Evolutionary conservation across 2,113 vertebrate species (phyloP).

Genomic region (Steatornis caripensis): DNA sequence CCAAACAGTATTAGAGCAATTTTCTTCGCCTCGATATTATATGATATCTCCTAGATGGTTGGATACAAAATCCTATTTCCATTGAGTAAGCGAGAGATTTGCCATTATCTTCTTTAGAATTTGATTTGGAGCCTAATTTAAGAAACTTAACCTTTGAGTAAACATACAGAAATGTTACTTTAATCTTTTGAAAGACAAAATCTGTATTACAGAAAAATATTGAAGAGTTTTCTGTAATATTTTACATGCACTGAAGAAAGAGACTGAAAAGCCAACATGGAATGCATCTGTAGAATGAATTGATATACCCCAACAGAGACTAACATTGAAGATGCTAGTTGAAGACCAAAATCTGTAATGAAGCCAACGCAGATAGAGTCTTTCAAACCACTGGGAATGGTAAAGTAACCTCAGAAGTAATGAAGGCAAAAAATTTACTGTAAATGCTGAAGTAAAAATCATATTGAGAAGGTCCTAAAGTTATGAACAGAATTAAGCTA

Average conservation of each 20-base stretch:
- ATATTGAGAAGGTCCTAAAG: not conserved
- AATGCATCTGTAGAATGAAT: not conserved
- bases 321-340: not conserved
- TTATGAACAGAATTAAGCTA: not conserved
- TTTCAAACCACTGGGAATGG: not conserved
- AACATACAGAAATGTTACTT: constrained; percentile 16
- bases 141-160: constrained; percentile 37
- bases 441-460: not conserved
- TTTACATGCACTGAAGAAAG: not conserved
- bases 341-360: not conserved
- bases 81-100: constrained; percentile 12
- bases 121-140: constrained; percentile 31
- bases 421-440: not conserved
- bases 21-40: constrained; percentile 31
- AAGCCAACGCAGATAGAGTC: not conserved
- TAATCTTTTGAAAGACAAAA: constrained; percentile 18
- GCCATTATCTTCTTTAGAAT: constrained; percentile 17
- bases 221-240: not conserved
- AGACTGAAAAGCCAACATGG: not conserved
- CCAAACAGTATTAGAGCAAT: constrained; percentile 16
- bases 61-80: constrained; percentile 34
- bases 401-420: not conserved
- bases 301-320: not conserved
- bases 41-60: constrained; percentile 10
- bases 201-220: not conserved